A percentile compares a stretch with the other conserved stretches of the same genome.
These are phyloP conservation scores for Atrina japonica DNA, from an alignment of 2,888 invertebrate genomes.

Conservation along the genomic window DNA sequence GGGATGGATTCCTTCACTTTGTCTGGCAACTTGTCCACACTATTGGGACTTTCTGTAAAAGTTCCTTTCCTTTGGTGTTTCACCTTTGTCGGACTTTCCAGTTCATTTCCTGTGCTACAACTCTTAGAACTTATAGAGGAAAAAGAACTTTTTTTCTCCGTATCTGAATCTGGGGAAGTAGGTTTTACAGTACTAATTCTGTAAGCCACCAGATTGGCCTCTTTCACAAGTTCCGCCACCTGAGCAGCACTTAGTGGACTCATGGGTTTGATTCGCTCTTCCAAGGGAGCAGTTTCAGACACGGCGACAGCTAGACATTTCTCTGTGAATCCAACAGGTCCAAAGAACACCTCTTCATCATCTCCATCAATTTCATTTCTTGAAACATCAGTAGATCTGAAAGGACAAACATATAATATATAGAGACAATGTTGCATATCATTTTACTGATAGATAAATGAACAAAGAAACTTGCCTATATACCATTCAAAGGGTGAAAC, in stretches of 20 bases:
- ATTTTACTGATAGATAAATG: too few species aligned
- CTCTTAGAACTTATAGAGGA: not conserved
- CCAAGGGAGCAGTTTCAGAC: slow-evolving; percentile 32
- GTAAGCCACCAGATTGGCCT: slow-evolving; percentile 60
- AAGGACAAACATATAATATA: too few species aligned
- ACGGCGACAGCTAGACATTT: slow-evolving; percentile 59
- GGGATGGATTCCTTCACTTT: slow-evolving; percentile 48
- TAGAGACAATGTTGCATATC: too few species aligned
- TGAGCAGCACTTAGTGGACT: slow-evolving; percentile 62
- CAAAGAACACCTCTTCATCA: slow-evolving; percentile 71
- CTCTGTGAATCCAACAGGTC: slow-evolving; percentile 66
- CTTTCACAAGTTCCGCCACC: slow-evolving; percentile 63
- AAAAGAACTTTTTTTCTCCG: not conserved
- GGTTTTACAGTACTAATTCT: slow-evolving; percentile 40
- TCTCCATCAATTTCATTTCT: slow-evolving; percentile 40
- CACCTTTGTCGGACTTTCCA: slow-evolving; percentile 36
- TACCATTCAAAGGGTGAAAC: too few species aligned
- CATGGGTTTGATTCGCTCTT: slow-evolving; percentile 50
- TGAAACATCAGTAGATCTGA: slow-evolving; percentile 9
- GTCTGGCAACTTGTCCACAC: slow-evolving; percentile 46
- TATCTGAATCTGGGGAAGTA: not conserved
- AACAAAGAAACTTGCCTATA: too few species aligned
- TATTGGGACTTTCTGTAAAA: slow-evolving; percentile 48
- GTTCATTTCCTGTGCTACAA: slow-evolving; percentile 1
- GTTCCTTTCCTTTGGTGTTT: slow-evolving; percentile 52